A percentile compares a stretch with the other conserved stretches of the same genome.
Evolutionary conservation across 2,113 vertebrate genomes (phyloP).

Genomic region (Rhegmatorhina hoffmannsi): DNA sequence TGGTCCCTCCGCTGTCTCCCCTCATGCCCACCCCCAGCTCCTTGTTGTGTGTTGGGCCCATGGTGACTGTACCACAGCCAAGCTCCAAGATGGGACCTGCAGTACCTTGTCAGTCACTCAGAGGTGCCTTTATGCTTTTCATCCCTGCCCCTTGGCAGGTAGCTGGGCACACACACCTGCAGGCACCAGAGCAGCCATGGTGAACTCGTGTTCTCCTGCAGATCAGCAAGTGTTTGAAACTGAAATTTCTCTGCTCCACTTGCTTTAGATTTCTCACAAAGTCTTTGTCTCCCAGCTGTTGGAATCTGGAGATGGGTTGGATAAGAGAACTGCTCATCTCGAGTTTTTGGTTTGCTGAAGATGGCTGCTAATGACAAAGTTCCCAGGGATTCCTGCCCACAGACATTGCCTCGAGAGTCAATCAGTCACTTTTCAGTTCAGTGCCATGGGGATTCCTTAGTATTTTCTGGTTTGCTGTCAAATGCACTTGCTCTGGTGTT

Average conservation of each 20-base stretch:
- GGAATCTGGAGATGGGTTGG: background rate
- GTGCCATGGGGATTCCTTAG: background rate
- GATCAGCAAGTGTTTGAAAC: background rate
- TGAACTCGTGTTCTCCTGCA: fast-evolving
- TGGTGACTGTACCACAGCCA: background rate
- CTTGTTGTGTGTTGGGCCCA: fast-evolving
- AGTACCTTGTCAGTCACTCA: background rate
- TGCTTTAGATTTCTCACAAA: background rate
- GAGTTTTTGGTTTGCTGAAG: background rate
- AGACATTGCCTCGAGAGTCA: background rate
- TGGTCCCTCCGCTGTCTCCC: fast-evolving
- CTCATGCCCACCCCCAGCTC: fast-evolving
- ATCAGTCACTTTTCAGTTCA: background rate
- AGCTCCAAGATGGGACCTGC: background rate
- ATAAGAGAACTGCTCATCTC: background rate
- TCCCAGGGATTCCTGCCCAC: background rate
- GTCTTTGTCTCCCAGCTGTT: background rate
- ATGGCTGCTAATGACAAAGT: background rate
- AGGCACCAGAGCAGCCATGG: background rate
- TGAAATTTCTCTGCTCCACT: background rate
- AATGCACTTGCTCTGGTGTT: background rate
- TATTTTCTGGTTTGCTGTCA: background rate
- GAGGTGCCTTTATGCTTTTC: background rate
- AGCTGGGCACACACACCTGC: fast-evolving
- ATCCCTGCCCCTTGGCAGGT: background rate